Conservation (phyloP, 2,797 vertebrate genomes). For the Lagorchestes hirsutus region DNA sequence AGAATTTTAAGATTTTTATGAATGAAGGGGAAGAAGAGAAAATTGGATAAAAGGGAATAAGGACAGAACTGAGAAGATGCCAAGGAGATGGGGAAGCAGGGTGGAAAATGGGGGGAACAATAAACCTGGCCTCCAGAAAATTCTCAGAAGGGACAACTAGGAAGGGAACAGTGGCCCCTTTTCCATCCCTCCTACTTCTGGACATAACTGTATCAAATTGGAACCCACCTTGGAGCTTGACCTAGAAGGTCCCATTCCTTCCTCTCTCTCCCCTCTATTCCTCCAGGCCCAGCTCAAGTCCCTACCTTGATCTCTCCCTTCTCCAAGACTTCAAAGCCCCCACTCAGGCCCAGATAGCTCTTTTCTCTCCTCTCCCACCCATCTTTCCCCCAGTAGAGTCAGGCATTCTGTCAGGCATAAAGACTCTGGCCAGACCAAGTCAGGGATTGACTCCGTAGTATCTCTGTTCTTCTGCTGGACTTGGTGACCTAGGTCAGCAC, state of each 20-base stretch:
- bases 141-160: not conserved
- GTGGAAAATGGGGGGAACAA: not conserved
- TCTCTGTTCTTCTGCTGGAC: not conserved
- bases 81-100: not conserved
- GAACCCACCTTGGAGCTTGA: not conserved
- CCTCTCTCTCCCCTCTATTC: not conserved
- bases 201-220: not conserved
- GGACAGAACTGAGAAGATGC: not conserved
- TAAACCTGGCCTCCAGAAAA: not conserved
- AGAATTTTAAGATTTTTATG: no score
- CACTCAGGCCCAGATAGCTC: not conserved
- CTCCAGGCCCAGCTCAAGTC: not conserved
- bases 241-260: not conserved
- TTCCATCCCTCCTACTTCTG: not conserved
- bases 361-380: not conserved
- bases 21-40: not conserved
- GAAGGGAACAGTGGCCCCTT: not conserved
- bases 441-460: not conserved
- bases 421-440: not conserved
- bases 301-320: slow-evolving; percentile 1
- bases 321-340: slow-evolving; percentile 17
- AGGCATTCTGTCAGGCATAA: not conserved
- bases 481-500: not conserved
- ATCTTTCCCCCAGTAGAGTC: not conserved
- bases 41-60: not conserved